A percentile compares a stretch with the other conserved stretches of the same genome.
These are phyloP conservation scores for Hypanus sabinus DNA, from an alignment of 2,113 vertebrate species.

Conservation along the genomic window DNA sequence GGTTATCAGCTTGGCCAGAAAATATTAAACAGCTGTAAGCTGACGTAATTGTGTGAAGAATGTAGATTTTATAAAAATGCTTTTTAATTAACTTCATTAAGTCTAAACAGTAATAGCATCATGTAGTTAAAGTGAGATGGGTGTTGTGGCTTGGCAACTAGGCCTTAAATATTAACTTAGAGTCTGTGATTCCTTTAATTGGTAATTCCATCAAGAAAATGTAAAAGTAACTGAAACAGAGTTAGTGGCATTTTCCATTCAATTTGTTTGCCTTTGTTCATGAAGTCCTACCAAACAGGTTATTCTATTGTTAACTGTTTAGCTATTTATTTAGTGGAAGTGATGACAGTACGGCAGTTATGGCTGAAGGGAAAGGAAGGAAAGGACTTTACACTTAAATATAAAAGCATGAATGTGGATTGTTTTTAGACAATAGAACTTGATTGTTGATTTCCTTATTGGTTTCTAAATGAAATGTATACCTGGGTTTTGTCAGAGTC, in stretches of 20 bases:
- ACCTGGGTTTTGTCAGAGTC: background rate
- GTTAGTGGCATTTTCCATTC: background rate
- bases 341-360: background rate
- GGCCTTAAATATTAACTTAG: background rate
- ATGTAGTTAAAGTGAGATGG: background rate
- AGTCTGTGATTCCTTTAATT: background rate
- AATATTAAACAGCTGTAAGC: conserved; percentile 7
- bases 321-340: background rate
- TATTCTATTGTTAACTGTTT: background rate
- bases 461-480: background rate
- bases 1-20: background rate
- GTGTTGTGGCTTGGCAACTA: background rate
- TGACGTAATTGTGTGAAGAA: background rate
- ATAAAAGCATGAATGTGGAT: background rate
- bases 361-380: background rate
- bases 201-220: background rate
- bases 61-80: background rate
- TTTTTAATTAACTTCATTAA: background rate
- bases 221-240: background rate
- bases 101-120: background rate
- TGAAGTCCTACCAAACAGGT: background rate
- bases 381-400: background rate
- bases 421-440: background rate
- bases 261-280: background rate
- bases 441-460: background rate